Conservation (phyloP, 37 sponge, comb jelly and placozoan species). For the Beroe forskalii region DNA sequence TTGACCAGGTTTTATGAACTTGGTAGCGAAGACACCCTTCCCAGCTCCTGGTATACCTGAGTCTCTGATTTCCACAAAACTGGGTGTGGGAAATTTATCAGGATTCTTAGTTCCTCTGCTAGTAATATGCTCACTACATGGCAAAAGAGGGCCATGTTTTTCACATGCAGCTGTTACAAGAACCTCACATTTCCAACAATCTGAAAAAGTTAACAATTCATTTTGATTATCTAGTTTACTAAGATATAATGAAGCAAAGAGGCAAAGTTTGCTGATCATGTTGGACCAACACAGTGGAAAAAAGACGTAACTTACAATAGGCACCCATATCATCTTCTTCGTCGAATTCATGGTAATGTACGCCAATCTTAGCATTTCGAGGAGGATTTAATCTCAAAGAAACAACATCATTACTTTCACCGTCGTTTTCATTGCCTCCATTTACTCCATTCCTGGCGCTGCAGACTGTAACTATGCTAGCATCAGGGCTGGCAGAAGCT, state of each 20-base stretch:
- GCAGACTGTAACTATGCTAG: background rate
- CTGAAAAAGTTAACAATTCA: constrained; percentile 4
- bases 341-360: background rate
- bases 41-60: constrained; percentile 41
- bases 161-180: background rate
- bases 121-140: background rate
- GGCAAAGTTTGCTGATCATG: too few relatives aligned
- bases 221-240: background rate
- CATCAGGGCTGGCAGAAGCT: background rate
- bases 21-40: background rate
- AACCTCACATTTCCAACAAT: constrained; percentile 20
- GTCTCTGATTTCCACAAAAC: constrained; percentile 5
- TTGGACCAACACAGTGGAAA: too few relatives aligned
- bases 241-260: background rate
- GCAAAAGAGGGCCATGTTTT: background rate
- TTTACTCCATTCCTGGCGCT: background rate
- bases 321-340: background rate
- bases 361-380: background rate
- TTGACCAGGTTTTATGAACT: constrained; percentile 14
- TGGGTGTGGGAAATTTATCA: background rate
- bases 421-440: background rate
- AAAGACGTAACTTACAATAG: constrained; percentile 51
- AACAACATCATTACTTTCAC: too few relatives aligned
- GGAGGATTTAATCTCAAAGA: background rate
- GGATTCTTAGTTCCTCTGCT: background rate